These are phyloP conservation scores for Solea solea DNA, from an alignment of 2,113 vertebrate genomes.

Conservation along the genomic window DNA sequence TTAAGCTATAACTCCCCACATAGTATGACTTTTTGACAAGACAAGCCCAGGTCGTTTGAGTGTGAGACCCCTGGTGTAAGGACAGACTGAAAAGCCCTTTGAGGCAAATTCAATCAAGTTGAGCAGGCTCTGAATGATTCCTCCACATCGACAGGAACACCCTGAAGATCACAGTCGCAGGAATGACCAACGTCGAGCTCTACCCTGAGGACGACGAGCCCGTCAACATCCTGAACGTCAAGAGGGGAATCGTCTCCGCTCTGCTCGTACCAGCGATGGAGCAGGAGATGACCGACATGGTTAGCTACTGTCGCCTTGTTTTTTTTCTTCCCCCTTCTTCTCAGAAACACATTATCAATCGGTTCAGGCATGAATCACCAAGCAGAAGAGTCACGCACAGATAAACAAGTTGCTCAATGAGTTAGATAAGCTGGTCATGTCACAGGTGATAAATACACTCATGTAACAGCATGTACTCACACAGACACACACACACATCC, in stretches of 20 bases:
- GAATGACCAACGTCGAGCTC: conserved; percentile 78
- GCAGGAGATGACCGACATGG: conserved; percentile 71
- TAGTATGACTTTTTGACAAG: too few species aligned
- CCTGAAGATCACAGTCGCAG: conserved; percentile 81
- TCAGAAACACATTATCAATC: conserved; percentile 9
- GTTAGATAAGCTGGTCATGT: conserved; percentile 62
- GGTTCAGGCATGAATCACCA: conserved; percentile 16
- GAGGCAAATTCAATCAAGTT: neutral
- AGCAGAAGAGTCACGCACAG: conserved; percentile 12
- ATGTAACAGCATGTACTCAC: conserved; percentile 49
- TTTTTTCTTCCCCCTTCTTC: neutral
- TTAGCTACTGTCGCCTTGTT: conserved; percentile 27
- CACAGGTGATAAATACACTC: conserved; percentile 46
- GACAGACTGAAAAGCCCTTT: too few species aligned
- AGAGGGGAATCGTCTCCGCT: conserved; percentile 91
- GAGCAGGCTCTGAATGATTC: conserved; percentile 7
- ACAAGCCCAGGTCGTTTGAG: too few species aligned
- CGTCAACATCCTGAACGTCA: conserved; percentile 89
- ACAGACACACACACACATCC: conserved; percentile 13
- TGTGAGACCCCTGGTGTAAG: too few species aligned
- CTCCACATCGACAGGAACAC: conserved; percentile 75
- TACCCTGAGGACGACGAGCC: conserved; percentile 86
- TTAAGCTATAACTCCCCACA: too few species aligned
- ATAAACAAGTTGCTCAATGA: conserved; percentile 67
- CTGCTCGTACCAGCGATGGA: conserved; percentile 86